phyloP scores from a whole-genome alignment of 2,797 vertebrate genomes.

The Galaxias olidus region DNA sequence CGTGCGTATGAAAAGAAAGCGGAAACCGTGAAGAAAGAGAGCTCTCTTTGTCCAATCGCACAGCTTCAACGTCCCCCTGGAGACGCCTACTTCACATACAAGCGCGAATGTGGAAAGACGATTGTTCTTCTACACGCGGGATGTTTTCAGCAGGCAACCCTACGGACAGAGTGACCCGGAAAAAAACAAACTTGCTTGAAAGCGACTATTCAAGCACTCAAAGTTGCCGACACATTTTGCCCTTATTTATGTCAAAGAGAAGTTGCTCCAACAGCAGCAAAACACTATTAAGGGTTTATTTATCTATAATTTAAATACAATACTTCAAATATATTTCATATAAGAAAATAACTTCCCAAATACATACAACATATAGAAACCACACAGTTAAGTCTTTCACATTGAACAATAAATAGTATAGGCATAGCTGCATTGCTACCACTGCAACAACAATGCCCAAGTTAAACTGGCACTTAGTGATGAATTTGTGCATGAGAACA shows the following conservation, averaged over 20 bases:
- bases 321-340: background rate
- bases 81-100: conserved; percentile 60
- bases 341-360: background rate
- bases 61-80: conserved; percentile 26
- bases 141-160: conserved; percentile 30
- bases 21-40: conserved; percentile 58
- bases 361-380: background rate
- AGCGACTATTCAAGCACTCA: too few relatives aligned
- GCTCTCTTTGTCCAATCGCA: conserved; percentile 57
- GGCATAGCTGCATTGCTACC: background rate
- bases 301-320: background rate
- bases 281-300: background rate
- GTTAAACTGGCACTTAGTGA: conserved; percentile 5
- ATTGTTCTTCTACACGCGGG: conserved; percentile 57
- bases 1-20: conserved; percentile 67
- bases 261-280: background rate
- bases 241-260: background rate
- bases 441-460: background rate
- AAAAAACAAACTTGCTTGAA: background rate
- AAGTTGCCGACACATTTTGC: too few relatives aligned
- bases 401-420: background rate
- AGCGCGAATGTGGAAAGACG: conserved; percentile 62
- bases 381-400: background rate
- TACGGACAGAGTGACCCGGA: background rate
- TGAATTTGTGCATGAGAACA: background rate